Percentiles rank a stretch among this genome's conserved stretches.
Conservation (phyloP, 1,140 invertebrate genomes). For the Schlechtendalia chinensis region DNA sequence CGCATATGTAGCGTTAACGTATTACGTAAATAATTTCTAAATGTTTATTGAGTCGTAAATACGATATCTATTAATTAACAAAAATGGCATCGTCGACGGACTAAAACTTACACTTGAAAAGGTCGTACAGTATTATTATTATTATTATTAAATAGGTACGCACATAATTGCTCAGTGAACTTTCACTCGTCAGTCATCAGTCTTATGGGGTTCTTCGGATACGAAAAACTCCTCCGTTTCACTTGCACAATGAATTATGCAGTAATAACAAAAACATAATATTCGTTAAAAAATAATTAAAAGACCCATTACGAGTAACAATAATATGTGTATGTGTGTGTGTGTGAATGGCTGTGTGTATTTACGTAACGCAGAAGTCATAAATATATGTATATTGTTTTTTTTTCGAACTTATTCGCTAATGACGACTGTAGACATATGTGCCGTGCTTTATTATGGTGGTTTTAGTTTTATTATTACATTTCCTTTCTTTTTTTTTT, state of each 20-base stretch:
- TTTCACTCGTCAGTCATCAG: conserved; percentile 17
- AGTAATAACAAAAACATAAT: not conserved
- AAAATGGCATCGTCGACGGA: conserved; percentile 1
- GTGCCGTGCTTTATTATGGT: not conserved
- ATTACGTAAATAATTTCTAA: conserved; percentile 2
- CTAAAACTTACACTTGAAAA: not conserved
- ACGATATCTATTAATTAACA: conserved; percentile 9
- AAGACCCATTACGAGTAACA: not conserved
- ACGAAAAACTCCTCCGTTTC: conserved; percentile 8
- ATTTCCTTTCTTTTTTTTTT: not conserved
- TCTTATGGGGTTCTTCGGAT: not conserved
- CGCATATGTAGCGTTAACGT: not conserved
- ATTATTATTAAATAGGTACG: no score
- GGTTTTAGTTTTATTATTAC: not conserved
- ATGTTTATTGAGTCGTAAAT: not conserved
- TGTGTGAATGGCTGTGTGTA: no score
- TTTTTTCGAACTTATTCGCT: not conserved
- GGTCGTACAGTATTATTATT: conserved; percentile 18
- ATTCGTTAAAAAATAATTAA: not conserved
- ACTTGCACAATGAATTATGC: not conserved
- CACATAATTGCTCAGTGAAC: not conserved
- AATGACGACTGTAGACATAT: not conserved
- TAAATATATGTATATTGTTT: not conserved
- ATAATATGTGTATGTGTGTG: not conserved
- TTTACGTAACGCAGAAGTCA: not conserved